Percentiles rank a stretch among this genome's conserved stretches.
Conservation (phyloP, 35 echinoderm and acorn worm species). For the Ptychodera flava region DNA sequence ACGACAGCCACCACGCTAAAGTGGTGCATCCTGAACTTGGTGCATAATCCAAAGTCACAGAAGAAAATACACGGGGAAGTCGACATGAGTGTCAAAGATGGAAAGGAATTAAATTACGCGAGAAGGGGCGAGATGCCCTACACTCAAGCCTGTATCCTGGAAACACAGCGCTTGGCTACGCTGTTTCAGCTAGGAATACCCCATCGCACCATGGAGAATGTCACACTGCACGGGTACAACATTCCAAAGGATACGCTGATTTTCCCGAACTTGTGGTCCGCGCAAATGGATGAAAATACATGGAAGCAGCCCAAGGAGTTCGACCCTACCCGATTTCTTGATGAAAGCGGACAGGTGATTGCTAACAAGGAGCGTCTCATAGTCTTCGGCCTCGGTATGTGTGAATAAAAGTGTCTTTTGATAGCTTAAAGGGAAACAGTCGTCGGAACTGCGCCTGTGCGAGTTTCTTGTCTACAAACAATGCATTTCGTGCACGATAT, state of each 20-base stretch:
- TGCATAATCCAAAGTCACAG: conserved; percentile 5
- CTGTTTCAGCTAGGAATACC: conserved; percentile 18
- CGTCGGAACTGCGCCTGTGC: no score
- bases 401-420: neutral
- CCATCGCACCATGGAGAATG: conserved; percentile 14
- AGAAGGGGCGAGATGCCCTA: conserved; percentile 3
- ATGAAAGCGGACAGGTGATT: conserved; percentile 10
- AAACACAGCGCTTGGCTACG: conserved; percentile 19
- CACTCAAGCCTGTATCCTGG: conserved; percentile 26
- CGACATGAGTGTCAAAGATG: neutral
- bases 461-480: no score
- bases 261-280: conserved; percentile 55
- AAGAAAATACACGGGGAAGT: neutral
- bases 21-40: conserved; percentile 95
- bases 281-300: conserved; percentile 69
- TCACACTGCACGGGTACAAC: conserved; percentile 34
- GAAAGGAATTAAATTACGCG: neutral
- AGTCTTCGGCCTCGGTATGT: conserved; percentile 5
- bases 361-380: neutral
- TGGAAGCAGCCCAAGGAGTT: conserved; percentile 58
- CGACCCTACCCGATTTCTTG: conserved; percentile 52
- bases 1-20: conserved; percentile 89
- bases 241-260: conserved; percentile 68
- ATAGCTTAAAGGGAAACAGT: no score
- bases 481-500: no score